Evolutionary conservation across 2,113 vertebrate genomes (phyloP).

Genomic region (Carollia perspicillata): DNA sequence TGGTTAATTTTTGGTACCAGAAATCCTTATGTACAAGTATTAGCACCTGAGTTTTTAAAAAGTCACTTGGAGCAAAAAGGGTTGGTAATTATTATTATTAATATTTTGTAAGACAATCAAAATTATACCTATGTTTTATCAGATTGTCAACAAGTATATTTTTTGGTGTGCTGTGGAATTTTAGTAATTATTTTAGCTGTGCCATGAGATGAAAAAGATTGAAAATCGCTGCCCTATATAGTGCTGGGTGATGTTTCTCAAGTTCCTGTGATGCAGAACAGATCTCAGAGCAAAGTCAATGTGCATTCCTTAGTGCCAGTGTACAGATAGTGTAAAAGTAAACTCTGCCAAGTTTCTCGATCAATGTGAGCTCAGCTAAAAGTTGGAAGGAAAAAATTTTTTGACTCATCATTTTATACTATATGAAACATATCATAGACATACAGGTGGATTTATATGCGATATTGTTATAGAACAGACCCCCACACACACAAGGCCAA

Average conservation of each 20-base stretch:
- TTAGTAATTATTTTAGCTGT: neutral
- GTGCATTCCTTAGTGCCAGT: fast-evolving
- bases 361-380: neutral
- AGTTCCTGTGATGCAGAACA: neutral
- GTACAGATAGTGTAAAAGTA: neutral
- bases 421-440: neutral
- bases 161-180: neutral
- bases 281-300: neutral
- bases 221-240: neutral
- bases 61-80: neutral
- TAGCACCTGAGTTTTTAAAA: neutral
- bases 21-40: neutral
- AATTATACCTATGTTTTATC: neutral
- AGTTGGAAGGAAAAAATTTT: neutral
- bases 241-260: neutral
- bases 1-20: neutral
- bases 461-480: neutral
- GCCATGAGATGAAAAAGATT: neutral
- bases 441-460: neutral
- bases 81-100: neutral
- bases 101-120: neutral
- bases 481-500: too few relatives aligned
- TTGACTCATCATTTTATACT: neutral
- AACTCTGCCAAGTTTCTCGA: neutral
- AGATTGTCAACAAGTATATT: neutral